A percentile compares a stretch with the other conserved stretches of the same genome.
These are phyloP conservation scores for Parapristionchus giblindavisi DNA, from an alignment of 2,888 invertebrate genomes.

Conservation along the genomic window DNA sequence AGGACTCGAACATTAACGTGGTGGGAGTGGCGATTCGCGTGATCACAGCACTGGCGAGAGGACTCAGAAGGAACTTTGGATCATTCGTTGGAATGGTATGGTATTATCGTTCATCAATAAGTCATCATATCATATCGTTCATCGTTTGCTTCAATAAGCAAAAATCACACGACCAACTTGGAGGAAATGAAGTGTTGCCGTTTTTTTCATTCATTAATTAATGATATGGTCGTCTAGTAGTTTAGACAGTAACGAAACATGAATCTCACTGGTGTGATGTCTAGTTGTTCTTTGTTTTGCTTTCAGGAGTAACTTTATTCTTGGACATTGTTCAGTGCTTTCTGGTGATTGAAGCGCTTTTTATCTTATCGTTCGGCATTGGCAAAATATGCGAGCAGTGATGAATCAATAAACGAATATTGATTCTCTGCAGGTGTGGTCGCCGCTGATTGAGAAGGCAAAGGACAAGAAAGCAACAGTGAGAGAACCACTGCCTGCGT, in stretches of 20 bases:
- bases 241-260: too few relatives aligned
- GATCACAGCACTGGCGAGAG: slow-evolving; percentile 82
- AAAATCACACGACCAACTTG: too few relatives aligned
- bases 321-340: not conserved
- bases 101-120: too few relatives aligned
- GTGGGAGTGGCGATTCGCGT: slow-evolving; percentile 87
- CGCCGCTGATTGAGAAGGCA: slow-evolving; percentile 88
- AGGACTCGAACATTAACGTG: slow-evolving; percentile 92
- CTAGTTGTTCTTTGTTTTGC: too few relatives aligned
- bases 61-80: slow-evolving; percentile 86
- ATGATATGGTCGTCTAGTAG: too few relatives aligned
- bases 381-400: not conserved
- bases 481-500: slow-evolving; percentile 84
- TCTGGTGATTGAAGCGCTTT: not conserved
- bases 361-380: not conserved
- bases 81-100: slow-evolving; percentile 79
- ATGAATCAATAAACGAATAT: not conserved
- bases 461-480: slow-evolving; percentile 95
- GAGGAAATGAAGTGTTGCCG: too few relatives aligned
- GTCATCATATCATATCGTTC: too few relatives aligned
- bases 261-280: too few relatives aligned
- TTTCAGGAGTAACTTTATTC: too few relatives aligned
- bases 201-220: too few relatives aligned
- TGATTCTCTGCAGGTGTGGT: slow-evolving; percentile 60
- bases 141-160: too few relatives aligned